These are phyloP conservation scores for Dicentrarchus labrax DNA, from an alignment of 2,113 vertebrate species.

Conservation along the genomic window DNA sequence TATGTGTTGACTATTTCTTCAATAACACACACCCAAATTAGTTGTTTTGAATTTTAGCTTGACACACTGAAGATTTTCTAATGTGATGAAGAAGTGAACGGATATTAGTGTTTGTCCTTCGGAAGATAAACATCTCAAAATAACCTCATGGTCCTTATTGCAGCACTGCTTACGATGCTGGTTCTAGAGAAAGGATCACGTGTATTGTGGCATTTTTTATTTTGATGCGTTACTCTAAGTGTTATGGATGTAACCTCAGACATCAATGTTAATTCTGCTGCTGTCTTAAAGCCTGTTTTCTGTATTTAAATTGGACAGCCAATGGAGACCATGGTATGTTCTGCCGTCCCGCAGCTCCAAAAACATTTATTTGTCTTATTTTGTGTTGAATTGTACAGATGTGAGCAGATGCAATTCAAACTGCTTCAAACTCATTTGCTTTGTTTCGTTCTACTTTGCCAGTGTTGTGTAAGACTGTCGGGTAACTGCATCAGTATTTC, in stretches of 20 bases:
- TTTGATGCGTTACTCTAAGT: too few relatives aligned
- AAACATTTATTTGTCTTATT: neutral
- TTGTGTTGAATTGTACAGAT: neutral
- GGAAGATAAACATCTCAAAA: neutral
- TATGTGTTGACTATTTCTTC: too few relatives aligned
- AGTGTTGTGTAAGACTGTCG: neutral
- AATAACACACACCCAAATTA: too few relatives aligned
- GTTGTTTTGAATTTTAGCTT: too few relatives aligned
- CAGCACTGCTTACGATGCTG: too few relatives aligned
- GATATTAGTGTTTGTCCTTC: neutral
- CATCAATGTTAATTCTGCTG: neutral
- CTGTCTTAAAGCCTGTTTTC: too few relatives aligned
- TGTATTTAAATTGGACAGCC: neutral
- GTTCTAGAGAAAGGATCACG: too few relatives aligned
- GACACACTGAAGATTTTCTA: too few relatives aligned
- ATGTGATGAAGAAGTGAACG: neutral
- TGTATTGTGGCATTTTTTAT: too few relatives aligned
- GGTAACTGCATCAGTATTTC: neutral
- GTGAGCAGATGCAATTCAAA: neutral
- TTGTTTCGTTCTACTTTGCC: neutral
- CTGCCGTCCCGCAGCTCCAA: neutral
- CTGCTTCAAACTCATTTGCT: neutral
- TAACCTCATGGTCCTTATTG: too few relatives aligned
- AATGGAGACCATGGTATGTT: neutral
- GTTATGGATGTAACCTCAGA: too few relatives aligned